Evolutionary conservation across 2,888 invertebrate genomes (phyloP).

Genomic region (Meganola albula): DNA sequence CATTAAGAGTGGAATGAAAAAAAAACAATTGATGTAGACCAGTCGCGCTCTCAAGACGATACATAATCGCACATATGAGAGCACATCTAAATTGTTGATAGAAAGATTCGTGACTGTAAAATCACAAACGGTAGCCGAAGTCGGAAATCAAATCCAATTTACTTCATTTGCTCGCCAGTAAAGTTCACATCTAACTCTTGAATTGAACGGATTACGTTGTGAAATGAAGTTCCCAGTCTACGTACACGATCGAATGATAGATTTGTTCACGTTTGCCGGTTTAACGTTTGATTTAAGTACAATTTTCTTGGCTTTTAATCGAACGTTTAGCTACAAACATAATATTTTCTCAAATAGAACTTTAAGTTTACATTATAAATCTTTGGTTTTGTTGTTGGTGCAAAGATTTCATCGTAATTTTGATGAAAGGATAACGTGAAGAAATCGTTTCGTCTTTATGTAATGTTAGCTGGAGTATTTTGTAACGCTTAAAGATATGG

Average conservation of each 20-base stretch:
- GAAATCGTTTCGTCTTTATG: no score
- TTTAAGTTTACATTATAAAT: no score
- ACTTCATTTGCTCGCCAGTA: constrained; percentile 68
- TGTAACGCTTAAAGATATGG: no score
- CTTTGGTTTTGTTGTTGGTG: no score
- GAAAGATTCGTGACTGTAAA: constrained; percentile 59
- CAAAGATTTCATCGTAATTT: no score
- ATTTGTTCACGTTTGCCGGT: constrained; percentile 33
- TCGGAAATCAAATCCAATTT: constrained; percentile 72
- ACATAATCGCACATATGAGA: constrained; percentile 20
- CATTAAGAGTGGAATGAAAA: no score
- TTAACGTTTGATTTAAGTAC: constrained; percentile 32
- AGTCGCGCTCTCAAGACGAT: constrained; percentile 10
- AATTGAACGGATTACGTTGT: constrained; percentile 64
- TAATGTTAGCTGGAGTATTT: no score
- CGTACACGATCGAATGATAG: constrained; percentile 31
- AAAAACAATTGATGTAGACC: no score
- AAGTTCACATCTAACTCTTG: constrained; percentile 65
- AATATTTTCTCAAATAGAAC: no score
- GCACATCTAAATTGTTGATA: constrained; percentile 39
- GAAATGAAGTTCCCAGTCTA: constrained; percentile 46
- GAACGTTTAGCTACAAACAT: no score
- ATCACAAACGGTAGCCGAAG: constrained; percentile 59
- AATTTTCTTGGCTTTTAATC: no score
- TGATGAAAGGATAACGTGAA: no score